Evolutionary conservation across 2,113 vertebrate genomes (phyloP), one percentile per base, ranked within the genome.

Genomic region (Danionella cerebrum): DNA sequence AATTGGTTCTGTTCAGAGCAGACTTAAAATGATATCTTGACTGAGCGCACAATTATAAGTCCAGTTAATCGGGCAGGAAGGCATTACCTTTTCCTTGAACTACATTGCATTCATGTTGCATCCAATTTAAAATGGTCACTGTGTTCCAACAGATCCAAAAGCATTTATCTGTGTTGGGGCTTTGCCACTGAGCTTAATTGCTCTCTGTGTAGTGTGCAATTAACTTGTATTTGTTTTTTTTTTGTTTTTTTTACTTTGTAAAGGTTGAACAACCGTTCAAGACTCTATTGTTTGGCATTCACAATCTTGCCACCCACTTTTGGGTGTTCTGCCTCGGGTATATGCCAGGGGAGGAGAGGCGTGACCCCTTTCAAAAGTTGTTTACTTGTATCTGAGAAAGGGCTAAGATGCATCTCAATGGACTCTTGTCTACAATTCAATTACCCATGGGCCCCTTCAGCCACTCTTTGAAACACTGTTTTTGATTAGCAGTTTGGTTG

Each of bases 341-440:
- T n/a, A n/a, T 78, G 76, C 78, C 60, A 84, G 84, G 67, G 77
- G 76, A 70, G 73, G 73, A 71, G 74, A 87, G 81, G 85, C 85
- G 84, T 86, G 86, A 87, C 85, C 85, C 83, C 83, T 86, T 89
- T 87, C 84, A 87, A 86, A 80, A 84, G 83, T 85, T 88, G 85
- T 87, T 88, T 89, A 87, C 86, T 89, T 88, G 83, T 79, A 85
- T 87, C 82, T 79, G 85, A 85, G 81, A 74, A 81, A 78, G 80
- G 76, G 82, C 83, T 81, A 87, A 88, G 80, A 80, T 73, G 73
- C 83, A 86, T 76, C 84, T 89, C 85, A 89, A 88, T 89, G 85
- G 86, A 85, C 84, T 88, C 85, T 89, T 88, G 88, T 89, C 85
- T 89, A 88, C 86, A 87, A 87, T 89, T 89, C 81, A 89, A 88